A percentile compares a stretch with the other conserved stretches of the same genome.
These are phyloP conservation scores for Onychomys leucogaster DNA, from an alignment of 2,797 vertebrate species.

Conservation along the genomic window DNA sequence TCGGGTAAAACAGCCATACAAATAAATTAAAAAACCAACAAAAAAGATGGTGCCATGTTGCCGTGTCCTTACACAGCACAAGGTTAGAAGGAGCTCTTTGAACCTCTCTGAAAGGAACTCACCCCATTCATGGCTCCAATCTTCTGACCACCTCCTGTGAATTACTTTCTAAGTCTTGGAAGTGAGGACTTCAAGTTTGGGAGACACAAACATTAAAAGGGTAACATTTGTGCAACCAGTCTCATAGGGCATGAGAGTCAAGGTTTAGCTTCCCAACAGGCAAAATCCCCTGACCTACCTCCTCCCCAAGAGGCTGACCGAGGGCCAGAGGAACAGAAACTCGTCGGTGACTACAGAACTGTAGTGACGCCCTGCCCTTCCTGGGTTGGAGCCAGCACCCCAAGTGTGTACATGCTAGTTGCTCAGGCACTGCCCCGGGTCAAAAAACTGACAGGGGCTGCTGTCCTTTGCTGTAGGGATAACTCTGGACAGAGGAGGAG, in stretches of 20 bases:
- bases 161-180: neutral
- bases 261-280: neutral
- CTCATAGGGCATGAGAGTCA: neutral
- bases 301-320: neutral
- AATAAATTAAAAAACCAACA: neutral
- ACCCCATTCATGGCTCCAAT: neutral
- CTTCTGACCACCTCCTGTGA: no score
- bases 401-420: no score
- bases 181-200: neutral
- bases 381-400: neutral
- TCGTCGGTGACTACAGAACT: neutral
- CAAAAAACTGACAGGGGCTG: neutral
- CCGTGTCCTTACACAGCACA: neutral
- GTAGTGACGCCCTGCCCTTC: neutral
- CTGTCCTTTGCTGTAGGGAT: neutral
- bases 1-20: neutral
- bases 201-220: neutral
- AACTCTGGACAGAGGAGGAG: neutral
- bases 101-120: neutral
- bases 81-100: neutral
- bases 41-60: neutral
- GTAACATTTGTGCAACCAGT: neutral
- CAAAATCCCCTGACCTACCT: neutral
- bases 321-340: slow-evolving; percentile 29
- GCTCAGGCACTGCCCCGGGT: neutral